A percentile compares a stretch with the other conserved stretches of the same genome.
These are phyloP conservation scores for Stictonetta naevosa DNA, from an alignment of 2,113 vertebrate species.

Conservation along the genomic window DNA sequence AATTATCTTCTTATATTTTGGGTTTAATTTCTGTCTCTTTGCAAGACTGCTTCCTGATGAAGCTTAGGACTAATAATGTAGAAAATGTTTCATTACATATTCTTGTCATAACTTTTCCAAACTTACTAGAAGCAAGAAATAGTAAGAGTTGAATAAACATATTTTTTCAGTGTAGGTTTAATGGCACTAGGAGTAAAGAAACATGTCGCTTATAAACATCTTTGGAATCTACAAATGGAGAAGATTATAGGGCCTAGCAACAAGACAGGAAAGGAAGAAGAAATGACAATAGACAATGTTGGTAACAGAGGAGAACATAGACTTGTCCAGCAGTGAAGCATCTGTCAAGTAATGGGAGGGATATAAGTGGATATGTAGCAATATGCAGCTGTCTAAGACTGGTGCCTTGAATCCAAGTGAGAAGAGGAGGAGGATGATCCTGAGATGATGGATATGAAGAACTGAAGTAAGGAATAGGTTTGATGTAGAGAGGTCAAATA, in stretches of 20 bases:
- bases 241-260: background rate
- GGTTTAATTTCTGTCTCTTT: background rate
- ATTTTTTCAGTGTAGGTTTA: background rate
- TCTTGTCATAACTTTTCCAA: background rate
- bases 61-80: background rate
- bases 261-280: background rate
- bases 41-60: background rate
- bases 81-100: background rate
- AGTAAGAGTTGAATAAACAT: background rate
- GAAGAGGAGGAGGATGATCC: background rate
- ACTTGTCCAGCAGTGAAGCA: too few species aligned
- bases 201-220: background rate
- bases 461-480: background rate
- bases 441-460: background rate
- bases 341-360: background rate
- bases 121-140: background rate
- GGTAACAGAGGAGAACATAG: background rate
- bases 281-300: background rate
- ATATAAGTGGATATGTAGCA: background rate
- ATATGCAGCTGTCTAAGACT: background rate
- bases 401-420: background rate
- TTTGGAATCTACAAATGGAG: background rate
- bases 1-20: background rate
- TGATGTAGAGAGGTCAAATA: background rate
- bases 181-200: background rate